Conservation (phyloP, 2,888 invertebrate species). For the Carterocephalus palaemon region DNA sequence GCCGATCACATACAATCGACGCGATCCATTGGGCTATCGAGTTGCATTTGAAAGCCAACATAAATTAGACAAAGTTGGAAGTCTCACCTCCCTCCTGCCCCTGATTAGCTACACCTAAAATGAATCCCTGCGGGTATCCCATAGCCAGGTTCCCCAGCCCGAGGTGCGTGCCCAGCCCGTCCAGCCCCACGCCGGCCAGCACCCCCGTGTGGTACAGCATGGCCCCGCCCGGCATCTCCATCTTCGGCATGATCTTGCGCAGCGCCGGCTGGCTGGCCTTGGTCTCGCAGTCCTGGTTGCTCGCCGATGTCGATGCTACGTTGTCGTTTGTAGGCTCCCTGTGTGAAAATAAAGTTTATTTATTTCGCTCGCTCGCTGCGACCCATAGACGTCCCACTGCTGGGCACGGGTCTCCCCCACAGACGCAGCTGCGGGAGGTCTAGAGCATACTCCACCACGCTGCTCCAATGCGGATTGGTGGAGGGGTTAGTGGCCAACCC, state of each 20-base stretch:
- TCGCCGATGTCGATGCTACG: constrained; percentile 61
- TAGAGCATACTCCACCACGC: too few relatives aligned
- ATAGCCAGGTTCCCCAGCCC: constrained; percentile 67
- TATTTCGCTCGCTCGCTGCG: too few relatives aligned
- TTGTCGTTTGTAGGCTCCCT: constrained; percentile 56
- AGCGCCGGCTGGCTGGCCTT: constrained; percentile 50
- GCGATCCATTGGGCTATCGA: too few relatives aligned
- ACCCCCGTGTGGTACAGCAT: constrained; percentile 68
- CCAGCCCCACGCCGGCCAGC: constrained; percentile 52
- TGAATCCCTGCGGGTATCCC: constrained; percentile 73
- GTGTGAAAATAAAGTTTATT: constrained; percentile 22
- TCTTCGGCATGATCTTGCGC: constrained; percentile 61
- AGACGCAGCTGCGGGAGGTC: too few relatives aligned
- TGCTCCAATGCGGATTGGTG: too few relatives aligned
- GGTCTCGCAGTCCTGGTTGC: constrained; percentile 61
- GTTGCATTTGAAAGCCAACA: too few relatives aligned
- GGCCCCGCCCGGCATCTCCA: constrained; percentile 69
- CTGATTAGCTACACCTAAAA: constrained; percentile 70
- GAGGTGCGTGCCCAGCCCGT: constrained; percentile 60
- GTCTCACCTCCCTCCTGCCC: constrained; percentile 67
- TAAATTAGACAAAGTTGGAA: too few relatives aligned
- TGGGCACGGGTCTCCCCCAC: too few relatives aligned
- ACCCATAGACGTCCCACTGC: too few relatives aligned
- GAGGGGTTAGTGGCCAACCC: too few relatives aligned
- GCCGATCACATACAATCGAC: too few relatives aligned